Percentiles rank a stretch among this genome's conserved stretches.
phyloP scores from a whole-genome alignment of 2,113 vertebrate species.

The Pteropus alecto region DNA sequence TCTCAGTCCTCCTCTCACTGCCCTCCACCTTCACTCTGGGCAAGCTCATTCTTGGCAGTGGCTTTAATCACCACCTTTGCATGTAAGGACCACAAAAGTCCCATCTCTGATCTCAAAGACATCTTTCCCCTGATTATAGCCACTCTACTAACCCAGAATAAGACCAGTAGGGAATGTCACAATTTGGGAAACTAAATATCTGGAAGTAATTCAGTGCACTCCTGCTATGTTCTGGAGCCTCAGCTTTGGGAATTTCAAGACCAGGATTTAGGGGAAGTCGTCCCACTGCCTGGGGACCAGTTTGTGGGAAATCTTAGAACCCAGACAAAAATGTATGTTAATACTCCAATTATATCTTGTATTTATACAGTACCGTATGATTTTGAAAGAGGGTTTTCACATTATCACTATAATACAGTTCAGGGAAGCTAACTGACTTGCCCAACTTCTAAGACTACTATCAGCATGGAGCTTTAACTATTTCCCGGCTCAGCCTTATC shows the following conservation, averaged over 20 bases:
- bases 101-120: neutral
- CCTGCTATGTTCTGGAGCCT: neutral
- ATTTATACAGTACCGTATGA: neutral
- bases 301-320: slow-evolving; percentile 2
- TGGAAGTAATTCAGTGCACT: neutral
- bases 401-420: neutral
- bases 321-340: neutral
- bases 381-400: neutral
- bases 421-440: neutral
- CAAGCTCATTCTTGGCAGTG: neutral
- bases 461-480: neutral
- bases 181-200: neutral
- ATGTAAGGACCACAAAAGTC: neutral
- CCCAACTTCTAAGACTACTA: neutral
- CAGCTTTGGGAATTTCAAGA: neutral
- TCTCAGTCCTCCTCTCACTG: neutral
- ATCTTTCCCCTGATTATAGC: neutral
- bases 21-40: neutral
- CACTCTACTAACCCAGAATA: neutral
- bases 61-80: neutral
- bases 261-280: neutral
- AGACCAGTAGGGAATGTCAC: neutral
- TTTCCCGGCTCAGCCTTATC: neutral
- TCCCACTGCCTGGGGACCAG: neutral
- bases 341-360: neutral